Evolutionary conservation across 1,140 invertebrate species (phyloP).

Genomic region (Bombus soroeensis): DNA sequence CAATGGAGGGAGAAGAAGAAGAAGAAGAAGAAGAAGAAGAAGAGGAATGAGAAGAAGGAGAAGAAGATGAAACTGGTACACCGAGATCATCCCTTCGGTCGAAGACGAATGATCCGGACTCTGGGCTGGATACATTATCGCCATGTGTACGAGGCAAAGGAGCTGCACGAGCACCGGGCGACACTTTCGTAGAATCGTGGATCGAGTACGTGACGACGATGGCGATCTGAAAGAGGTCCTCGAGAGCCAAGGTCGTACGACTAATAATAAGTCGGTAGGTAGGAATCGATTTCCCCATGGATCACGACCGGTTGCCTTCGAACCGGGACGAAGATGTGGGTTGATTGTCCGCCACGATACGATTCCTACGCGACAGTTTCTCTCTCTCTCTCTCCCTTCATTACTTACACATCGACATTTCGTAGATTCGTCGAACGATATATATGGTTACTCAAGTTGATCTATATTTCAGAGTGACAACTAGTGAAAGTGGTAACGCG

Average conservation of each 20-base stretch:
- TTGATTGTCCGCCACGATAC: neutral
- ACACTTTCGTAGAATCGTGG: constrained; percentile 57
- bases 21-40: neutral
- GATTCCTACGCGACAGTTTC: neutral
- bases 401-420: neutral
- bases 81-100: constrained; percentile 48
- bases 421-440: neutral
- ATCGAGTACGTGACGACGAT: constrained; percentile 37
- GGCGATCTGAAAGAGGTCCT: constrained; percentile 39
- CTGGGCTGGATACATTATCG: constrained; percentile 30
- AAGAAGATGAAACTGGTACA: constrained; percentile 37
- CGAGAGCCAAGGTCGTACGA: constrained; percentile 50
- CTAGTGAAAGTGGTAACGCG: neutral
- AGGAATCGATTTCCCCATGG: constrained; percentile 31
- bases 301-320: constrained; percentile 1
- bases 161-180: constrained; percentile 27
- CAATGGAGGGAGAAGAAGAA: neutral
- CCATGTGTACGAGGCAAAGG: neutral
- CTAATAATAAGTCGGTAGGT: constrained; percentile 37
- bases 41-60: neutral
- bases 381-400: neutral
- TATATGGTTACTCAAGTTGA: neutral
- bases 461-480: neutral
- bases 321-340: constrained; percentile 22
- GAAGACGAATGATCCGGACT: constrained; percentile 58